Evolutionary conservation across 2,888 invertebrate species (phyloP).

Genomic region (Ochropleura leucogaster): DNA sequence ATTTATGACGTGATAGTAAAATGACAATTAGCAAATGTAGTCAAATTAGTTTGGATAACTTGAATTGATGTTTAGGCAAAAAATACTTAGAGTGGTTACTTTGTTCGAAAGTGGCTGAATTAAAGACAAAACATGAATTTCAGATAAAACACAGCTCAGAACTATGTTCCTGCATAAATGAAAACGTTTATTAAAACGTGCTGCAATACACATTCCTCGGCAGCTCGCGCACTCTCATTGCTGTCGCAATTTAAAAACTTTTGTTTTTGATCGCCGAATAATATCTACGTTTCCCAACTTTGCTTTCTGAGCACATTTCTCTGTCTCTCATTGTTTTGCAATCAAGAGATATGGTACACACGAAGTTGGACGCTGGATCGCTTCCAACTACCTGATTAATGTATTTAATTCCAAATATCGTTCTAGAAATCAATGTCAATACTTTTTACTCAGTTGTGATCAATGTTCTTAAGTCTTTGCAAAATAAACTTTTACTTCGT

Average conservation of each 20-base stretch:
- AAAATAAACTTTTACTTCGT: conserved; percentile 29
- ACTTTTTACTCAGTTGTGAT: conserved; percentile 23
- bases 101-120: neutral
- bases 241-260: conserved; percentile 33
- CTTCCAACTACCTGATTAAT: conserved; percentile 41
- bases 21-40: neutral
- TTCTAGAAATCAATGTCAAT: conserved; percentile 28
- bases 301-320: conserved; percentile 25
- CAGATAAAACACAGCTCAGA: neutral
- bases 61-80: too few relatives aligned
- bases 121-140: neutral
- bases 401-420: conserved; percentile 33
- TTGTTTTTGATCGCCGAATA: conserved; percentile 24
- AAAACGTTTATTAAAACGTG: conserved; percentile 33
- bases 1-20: neutral
- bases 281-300: conserved; percentile 36
- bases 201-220: conserved; percentile 14
- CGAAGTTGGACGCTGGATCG: conserved; percentile 15
- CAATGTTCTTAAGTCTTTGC: conserved; percentile 8
- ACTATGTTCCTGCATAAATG: conserved; percentile 12
- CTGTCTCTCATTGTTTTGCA: conserved; percentile 35
- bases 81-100: neutral
- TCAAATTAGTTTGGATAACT: neutral
- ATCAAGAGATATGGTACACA: conserved; percentile 35
- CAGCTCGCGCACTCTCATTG: conserved; percentile 22